Percentiles rank a stretch among this genome's conserved stretches.
phyloP scores from a whole-genome alignment of 30 jellyfish, hydroid and myxozoan genomes.

The Phacellophora camtschatica region DNA sequence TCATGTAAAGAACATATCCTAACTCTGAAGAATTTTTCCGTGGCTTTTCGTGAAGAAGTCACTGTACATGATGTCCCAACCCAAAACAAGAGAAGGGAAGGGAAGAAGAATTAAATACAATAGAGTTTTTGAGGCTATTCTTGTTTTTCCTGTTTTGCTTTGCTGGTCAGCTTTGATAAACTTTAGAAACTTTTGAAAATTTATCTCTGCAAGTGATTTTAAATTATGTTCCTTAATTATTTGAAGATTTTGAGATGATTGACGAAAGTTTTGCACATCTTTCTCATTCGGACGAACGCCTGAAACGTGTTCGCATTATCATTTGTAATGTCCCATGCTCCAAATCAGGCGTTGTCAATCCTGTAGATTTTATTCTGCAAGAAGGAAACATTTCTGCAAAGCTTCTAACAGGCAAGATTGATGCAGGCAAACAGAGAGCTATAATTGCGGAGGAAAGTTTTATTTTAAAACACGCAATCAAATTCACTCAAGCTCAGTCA shows the following conservation, averaged over 20 bases:
- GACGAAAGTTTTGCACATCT: constrained; percentile 45
- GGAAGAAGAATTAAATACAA: too few species aligned
- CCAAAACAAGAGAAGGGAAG: too few species aligned
- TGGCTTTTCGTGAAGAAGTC: too few species aligned
- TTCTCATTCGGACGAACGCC: constrained; percentile 54
- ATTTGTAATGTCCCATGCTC: constrained; percentile 78
- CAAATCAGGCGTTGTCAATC: constrained; percentile 72
- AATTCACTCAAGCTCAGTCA: constrained; percentile 64
- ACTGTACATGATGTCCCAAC: too few species aligned
- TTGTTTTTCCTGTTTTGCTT: too few species aligned
- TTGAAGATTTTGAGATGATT: constrained; percentile 61
- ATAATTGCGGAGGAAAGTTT: constrained; percentile 37
- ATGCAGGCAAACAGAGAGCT: constrained; percentile 49
- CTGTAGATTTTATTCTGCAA: constrained; percentile 67
- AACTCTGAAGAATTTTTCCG: too few species aligned
- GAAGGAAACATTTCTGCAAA: constrained; percentile 70
- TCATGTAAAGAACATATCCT: too few species aligned
- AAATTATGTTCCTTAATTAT: neutral
- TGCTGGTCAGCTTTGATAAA: too few species aligned
- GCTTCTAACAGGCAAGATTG: constrained; percentile 32
- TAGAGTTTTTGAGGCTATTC: too few species aligned
- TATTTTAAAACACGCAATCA: constrained; percentile 52
- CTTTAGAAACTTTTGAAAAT: too few species aligned
- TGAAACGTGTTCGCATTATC: constrained; percentile 41
- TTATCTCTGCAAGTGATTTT: neutral